These are phyloP conservation scores for Drosophila picticornis DNA, from an alignment of 2,888 invertebrate genomes.

Conservation along the genomic window DNA sequence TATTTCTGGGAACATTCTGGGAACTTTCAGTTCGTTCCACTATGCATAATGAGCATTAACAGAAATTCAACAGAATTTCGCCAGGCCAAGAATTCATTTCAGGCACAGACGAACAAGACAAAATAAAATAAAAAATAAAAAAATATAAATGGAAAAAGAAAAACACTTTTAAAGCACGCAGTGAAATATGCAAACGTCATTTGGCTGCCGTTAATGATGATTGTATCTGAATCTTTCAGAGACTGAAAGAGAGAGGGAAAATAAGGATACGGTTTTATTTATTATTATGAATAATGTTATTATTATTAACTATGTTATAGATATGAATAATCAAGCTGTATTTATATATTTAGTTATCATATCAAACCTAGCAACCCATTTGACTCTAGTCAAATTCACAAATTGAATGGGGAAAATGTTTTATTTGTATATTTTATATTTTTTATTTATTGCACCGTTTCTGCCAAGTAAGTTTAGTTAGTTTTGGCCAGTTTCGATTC, in stretches of 20 bases:
- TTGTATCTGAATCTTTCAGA: slow-evolving; percentile 9
- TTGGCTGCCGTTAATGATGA: slow-evolving; percentile 53
- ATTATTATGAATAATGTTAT: neutral
- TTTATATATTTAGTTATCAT: neutral
- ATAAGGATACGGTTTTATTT: neutral
- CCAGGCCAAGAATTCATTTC: slow-evolving; percentile 45
- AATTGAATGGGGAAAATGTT: neutral
- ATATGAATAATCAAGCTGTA: neutral
- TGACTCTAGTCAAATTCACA: neutral
- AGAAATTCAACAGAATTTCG: slow-evolving; percentile 64
- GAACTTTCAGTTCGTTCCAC: slow-evolving; percentile 43
- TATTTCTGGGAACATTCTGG: slow-evolving; percentile 58
- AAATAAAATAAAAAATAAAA: neutral
- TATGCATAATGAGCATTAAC: slow-evolving; percentile 64
- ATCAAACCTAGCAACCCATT: neutral
- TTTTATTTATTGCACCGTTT: neutral
- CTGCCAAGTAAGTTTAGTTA: neutral
- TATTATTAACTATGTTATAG: too few species aligned
- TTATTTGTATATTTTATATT: neutral
- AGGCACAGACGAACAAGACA: slow-evolving; percentile 7
- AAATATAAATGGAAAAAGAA: slow-evolving; percentile 4
- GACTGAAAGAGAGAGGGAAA: too few species aligned
- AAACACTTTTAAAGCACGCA: slow-evolving; percentile 12
- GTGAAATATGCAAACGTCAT: slow-evolving; percentile 69
- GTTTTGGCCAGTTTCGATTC: neutral